A percentile compares a stretch with the other conserved stretches of the same genome.
Evolutionary conservation across 2,797 vertebrate genomes (phyloP).

Genomic region (Aphelocoma californica): DNA sequence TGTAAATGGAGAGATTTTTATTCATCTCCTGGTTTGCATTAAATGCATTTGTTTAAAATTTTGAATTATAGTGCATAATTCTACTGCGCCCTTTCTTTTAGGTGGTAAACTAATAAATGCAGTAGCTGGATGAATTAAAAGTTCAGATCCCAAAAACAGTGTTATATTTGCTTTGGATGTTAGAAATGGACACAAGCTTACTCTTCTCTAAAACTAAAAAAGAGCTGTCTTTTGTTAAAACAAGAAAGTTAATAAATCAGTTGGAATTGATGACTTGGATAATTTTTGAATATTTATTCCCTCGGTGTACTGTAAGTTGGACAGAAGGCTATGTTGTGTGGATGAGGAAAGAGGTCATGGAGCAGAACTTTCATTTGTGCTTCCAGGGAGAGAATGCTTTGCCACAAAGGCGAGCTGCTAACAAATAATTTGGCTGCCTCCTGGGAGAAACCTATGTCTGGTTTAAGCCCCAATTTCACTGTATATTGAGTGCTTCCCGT

Average conservation of each 20-base stretch:
- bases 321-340: not conserved
- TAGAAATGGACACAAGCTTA: not conserved
- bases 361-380: not conserved
- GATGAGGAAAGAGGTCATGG: not conserved
- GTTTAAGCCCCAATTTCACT: not conserved
- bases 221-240: not conserved
- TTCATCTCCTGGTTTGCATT: not conserved
- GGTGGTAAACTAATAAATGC: not conserved
- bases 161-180: not conserved
- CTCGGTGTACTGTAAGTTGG: not conserved
- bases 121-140: not conserved
- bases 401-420: rapidly evolving
- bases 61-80: not conserved
- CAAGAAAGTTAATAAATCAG: not conserved
- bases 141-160: not conserved
- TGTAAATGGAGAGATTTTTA: not conserved
- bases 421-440: not conserved
- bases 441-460: not conserved
- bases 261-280: not conserved
- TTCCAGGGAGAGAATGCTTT: not conserved
- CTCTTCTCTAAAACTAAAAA: not conserved
- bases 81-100: not conserved
- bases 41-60: not conserved
- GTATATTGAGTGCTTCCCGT: not conserved
- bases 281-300: not conserved